Evolutionary conservation across 2,113 vertebrate species (phyloP).

Genomic region (Sebastes schlegelii): DNA sequence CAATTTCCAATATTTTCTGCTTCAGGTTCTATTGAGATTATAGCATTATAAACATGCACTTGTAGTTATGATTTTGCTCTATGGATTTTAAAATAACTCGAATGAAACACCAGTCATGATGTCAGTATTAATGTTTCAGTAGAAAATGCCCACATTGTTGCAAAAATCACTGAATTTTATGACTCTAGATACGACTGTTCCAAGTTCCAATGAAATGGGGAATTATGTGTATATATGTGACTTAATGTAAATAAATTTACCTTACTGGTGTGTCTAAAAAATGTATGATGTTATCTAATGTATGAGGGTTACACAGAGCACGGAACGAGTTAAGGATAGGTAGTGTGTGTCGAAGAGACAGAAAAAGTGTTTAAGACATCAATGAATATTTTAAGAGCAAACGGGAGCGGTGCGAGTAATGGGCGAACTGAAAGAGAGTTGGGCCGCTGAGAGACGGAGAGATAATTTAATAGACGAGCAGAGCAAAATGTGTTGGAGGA

Average conservation of each 20-base stretch:
- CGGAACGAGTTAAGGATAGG: constrained; percentile 55
- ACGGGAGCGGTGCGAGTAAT: constrained; percentile 60
- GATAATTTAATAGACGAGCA: constrained; percentile 74
- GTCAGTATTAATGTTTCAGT: not conserved
- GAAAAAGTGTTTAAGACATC: constrained; percentile 75
- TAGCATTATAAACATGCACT: not conserved
- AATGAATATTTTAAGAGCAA: constrained; percentile 79
- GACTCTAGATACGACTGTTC: not conserved
- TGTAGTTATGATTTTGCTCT: constrained; percentile 1
- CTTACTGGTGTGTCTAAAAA: not conserved
- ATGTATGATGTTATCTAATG: constrained; percentile 3
- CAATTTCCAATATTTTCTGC: constrained; percentile 1
- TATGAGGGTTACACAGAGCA: constrained; percentile 4
- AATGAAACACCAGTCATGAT: not conserved
- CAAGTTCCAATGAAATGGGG: not conserved
- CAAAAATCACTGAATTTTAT: not conserved
- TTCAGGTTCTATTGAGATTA: constrained; percentile 17
- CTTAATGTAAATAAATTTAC: constrained; percentile 15
- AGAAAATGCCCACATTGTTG: not conserved
- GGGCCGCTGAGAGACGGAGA: constrained; percentile 70
- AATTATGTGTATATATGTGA: constrained; percentile 8
- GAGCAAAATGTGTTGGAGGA: constrained; percentile 68
- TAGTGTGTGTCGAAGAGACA: constrained; percentile 59
- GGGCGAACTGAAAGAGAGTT: constrained; percentile 57
- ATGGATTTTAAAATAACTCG: not conserved